These are phyloP conservation scores for Tetropium fuscum DNA, from an alignment of 2,888 invertebrate species.

Conservation along the genomic window DNA sequence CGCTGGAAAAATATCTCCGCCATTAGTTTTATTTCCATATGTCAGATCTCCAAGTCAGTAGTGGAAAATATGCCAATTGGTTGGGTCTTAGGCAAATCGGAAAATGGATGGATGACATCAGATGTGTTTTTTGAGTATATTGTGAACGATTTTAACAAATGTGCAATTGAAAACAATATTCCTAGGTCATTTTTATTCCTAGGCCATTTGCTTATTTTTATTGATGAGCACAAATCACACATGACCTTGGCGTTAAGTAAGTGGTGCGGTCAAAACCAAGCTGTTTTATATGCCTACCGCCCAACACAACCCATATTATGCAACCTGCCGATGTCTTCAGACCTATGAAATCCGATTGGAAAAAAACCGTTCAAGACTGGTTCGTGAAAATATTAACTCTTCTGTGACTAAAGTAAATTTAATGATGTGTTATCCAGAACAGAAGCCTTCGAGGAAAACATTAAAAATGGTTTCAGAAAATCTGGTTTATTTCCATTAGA, in stretches of 20 bases:
- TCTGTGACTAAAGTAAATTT: conserved; percentile 7
- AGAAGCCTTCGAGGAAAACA: conserved; percentile 1
- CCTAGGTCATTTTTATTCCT: too few relatives aligned
- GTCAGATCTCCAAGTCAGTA: conserved; percentile 32
- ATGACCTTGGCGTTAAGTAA: conserved; percentile 27
- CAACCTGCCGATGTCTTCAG: conserved; percentile 11
- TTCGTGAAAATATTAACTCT: conserved; percentile 15
- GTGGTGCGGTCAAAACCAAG: conserved; percentile 23
- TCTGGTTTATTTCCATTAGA: not conserved
- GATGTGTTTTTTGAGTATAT: conserved; percentile 34
- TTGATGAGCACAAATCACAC: conserved; percentile 35
- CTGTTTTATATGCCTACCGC: conserved; percentile 26
- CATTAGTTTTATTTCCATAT: conserved; percentile 34
- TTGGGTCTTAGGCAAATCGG: conserved; percentile 31
- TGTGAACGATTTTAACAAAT: conserved; percentile 27
- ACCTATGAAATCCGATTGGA: conserved; percentile 15
- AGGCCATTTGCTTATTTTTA: conserved; percentile 32
- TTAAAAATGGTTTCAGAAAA: conserved; percentile 4
- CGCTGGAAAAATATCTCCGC: conserved; percentile 20
- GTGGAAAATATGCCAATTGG: conserved; percentile 37
- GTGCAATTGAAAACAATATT: conserved; percentile 25
- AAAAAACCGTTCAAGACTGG: conserved; percentile 21
- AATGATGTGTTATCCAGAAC: conserved; percentile 6
- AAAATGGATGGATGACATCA: conserved; percentile 32
- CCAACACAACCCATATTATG: too few relatives aligned